Percentiles rank a stretch among this genome's conserved stretches.
Conservation (phyloP, 2,888 invertebrate species). For the Diploptera punctata region DNA sequence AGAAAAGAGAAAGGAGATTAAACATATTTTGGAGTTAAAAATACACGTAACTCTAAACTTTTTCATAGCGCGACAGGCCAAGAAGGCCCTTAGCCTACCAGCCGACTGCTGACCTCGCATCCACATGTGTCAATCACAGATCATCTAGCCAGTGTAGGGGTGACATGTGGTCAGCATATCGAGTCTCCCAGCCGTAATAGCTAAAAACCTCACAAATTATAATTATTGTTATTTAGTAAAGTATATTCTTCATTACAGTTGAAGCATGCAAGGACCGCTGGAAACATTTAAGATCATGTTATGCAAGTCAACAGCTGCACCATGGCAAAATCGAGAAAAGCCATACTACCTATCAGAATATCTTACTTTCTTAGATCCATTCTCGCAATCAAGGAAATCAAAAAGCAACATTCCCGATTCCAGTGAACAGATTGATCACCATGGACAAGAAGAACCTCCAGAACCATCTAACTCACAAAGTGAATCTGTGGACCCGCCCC, state of each 20-base stretch:
- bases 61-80: no score
- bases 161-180: no score
- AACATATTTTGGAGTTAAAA: not conserved
- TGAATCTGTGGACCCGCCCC: no score
- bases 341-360: not conserved
- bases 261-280: not conserved
- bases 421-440: not conserved
- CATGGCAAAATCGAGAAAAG: not conserved
- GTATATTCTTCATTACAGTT: not conserved
- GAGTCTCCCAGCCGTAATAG: no score
- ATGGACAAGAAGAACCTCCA: not conserved
- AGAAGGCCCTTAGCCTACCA: no score
- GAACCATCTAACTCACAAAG: not conserved
- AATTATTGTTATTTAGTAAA: not conserved
- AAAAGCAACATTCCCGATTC: not conserved
- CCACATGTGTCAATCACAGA: no score
- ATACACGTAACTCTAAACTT: not conserved
- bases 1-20: not conserved
- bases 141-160: no score
- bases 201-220: not conserved
- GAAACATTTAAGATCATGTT: not conserved
- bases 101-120: no score
- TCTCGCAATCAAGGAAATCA: not conserved
- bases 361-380: not conserved
- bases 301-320: not conserved